A percentile compares a stretch with the other conserved stretches of the same genome.
Evolutionary conservation across 2,113 vertebrate species (phyloP).

Genomic region (Alexandromys fortis): DNA sequence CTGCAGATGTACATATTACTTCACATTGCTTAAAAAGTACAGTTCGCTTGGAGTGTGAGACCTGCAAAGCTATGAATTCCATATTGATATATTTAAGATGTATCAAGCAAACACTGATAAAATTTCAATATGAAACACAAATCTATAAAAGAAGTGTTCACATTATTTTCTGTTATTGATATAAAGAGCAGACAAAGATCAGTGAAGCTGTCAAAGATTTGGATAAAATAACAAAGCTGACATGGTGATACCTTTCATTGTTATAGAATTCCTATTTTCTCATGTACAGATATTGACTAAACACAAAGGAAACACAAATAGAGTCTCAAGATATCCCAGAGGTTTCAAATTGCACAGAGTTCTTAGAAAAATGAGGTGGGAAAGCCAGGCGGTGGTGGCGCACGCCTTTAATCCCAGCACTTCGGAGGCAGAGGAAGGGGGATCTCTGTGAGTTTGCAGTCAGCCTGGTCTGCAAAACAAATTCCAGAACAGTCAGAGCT

Average conservation of each 20-base stretch:
- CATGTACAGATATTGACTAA: background rate
- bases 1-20: background rate
- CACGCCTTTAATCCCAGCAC: background rate
- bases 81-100: too few species aligned
- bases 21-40: background rate
- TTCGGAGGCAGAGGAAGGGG: background rate
- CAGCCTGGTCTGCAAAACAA: background rate
- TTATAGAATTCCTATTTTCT: constrained; percentile 4
- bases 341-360: background rate
- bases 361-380: background rate
- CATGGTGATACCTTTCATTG: background rate
- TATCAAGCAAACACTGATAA: background rate
- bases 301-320: background rate
- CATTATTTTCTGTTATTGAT: background rate
- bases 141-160: background rate
- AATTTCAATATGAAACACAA: background rate
- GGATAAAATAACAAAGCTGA: background rate
- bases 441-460: background rate
- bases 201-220: background rate
- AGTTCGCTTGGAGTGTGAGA: background rate
- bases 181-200: background rate
- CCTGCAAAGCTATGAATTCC: background rate
- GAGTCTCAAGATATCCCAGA: background rate
- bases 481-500: background rate
- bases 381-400: background rate